A percentile compares a stretch with the other conserved stretches of the same genome.
Evolutionary conservation across 2,888 invertebrate genomes (phyloP).

Genomic region (Agrotis puta): DNA sequence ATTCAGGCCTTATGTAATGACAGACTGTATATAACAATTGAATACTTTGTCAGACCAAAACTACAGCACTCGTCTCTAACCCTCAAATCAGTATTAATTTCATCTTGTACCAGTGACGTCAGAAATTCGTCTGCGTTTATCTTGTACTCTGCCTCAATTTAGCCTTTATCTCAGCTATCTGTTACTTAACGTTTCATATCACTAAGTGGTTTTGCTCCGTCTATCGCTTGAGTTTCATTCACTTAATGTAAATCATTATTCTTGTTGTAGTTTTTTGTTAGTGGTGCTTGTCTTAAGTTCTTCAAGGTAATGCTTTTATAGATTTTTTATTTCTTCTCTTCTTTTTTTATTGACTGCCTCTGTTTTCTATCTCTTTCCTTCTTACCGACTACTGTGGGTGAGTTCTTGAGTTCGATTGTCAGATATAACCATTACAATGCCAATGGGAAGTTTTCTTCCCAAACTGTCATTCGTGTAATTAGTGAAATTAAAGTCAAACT

Average conservation of each 20-base stretch:
- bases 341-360: no score
- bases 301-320: neutral
- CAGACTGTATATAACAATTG: neutral
- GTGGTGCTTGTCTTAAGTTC: neutral
- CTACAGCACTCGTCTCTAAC: slow-evolving; percentile 5
- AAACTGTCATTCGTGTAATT: no score
- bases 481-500: no score
- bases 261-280: slow-evolving; percentile 14
- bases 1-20: no score
- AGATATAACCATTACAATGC: no score
- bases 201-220: slow-evolving; percentile 49
- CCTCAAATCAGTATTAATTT: slow-evolving; percentile 38
- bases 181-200: slow-evolving; percentile 50
- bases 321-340: neutral
- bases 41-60: neutral
- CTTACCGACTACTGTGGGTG: no score
- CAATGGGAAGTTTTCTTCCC: no score
- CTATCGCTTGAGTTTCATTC: slow-evolving; percentile 28
- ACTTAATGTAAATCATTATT: slow-evolving; percentile 40
- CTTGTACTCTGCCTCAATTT: slow-evolving; percentile 30
- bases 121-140: slow-evolving; percentile 29
- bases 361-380: no score
- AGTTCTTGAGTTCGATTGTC: no score
- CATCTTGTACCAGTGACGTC: slow-evolving; percentile 30
- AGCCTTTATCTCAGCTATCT: slow-evolving; percentile 42